Conservation (phyloP, 2,797 vertebrate species). For the Pseudomugil tenellus region DNA sequence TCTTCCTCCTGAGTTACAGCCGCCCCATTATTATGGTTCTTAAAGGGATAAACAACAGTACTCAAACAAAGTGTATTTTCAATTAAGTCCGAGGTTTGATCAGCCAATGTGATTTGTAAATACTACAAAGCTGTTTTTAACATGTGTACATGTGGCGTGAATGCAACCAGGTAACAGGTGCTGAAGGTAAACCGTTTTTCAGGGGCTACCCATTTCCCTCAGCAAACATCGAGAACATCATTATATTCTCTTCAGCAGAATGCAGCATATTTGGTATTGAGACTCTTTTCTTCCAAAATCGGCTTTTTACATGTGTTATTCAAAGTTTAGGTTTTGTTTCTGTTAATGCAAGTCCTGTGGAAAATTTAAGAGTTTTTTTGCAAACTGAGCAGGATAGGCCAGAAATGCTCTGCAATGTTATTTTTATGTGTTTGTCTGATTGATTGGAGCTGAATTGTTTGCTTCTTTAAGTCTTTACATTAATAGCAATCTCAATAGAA, state of each 20-base stretch:
- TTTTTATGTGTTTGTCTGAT: neutral
- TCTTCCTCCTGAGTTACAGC: too few species aligned
- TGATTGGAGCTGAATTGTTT: neutral
- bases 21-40: too few species aligned
- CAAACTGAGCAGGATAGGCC: neutral
- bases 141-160: neutral
- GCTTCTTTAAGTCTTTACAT: neutral
- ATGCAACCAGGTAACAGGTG: neutral
- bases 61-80: too few species aligned
- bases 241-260: neutral
- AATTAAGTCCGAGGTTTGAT: too few species aligned
- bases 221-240: neutral
- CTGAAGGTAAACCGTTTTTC: neutral
- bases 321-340: neutral
- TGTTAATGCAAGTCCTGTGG: neutral
- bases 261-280: neutral
- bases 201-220: neutral
- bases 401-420: neutral
- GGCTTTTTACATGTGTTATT: neutral
- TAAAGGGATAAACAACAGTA: too few species aligned
- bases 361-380: neutral
- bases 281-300: neutral
- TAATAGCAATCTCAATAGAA: neutral
- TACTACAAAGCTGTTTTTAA: neutral
- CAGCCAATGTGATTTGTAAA: neutral